Percentiles rank a stretch among this genome's conserved stretches.
These are phyloP conservation scores for Bedellia somnulentella DNA, from an alignment of 2,888 invertebrate species.

Conservation along the genomic window DNA sequence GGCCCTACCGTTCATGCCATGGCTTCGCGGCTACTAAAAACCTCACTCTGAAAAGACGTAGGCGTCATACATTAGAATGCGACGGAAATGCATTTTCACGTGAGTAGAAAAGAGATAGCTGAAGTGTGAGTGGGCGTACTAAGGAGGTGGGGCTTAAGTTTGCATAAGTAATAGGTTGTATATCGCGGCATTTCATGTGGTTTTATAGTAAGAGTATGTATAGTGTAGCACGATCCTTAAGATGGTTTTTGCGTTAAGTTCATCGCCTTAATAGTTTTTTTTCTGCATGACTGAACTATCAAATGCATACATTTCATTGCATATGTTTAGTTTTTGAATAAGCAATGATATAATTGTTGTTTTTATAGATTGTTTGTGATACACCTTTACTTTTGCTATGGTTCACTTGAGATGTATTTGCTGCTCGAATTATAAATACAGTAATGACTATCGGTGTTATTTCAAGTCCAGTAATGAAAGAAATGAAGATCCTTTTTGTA, in stretches of 20 bases:
- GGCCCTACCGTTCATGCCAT: conserved; percentile 18
- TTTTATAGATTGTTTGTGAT: too few relatives aligned
- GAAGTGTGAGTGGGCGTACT: conserved; percentile 32
- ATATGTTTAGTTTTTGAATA: too few relatives aligned
- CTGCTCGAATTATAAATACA: too few relatives aligned
- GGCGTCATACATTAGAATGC: conserved; percentile 34
- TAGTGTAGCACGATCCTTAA: conserved; percentile 27
- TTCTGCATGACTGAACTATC: not conserved
- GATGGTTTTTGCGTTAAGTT: conserved; percentile 33
- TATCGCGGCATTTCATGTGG: conserved; percentile 11
- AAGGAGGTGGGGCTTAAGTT: conserved; percentile 35
- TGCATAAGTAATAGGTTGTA: conserved; percentile 31
- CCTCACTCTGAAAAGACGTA: conserved; percentile 37
- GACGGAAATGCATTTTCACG: conserved; percentile 18
- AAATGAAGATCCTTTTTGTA: too few relatives aligned
- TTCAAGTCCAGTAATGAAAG: too few relatives aligned
- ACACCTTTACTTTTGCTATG: too few relatives aligned
- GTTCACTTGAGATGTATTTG: too few relatives aligned
- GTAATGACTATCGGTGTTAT: too few relatives aligned
- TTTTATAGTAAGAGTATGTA: too few relatives aligned
- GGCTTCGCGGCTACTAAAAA: conserved; percentile 53
- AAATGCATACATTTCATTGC: too few relatives aligned
- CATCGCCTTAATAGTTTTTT: conserved; percentile 41
- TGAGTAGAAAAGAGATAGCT: conserved; percentile 19
- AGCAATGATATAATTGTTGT: too few relatives aligned